Conservation (phyloP, 2,797 vertebrate species). For the Holocentrus rufus region DNA sequence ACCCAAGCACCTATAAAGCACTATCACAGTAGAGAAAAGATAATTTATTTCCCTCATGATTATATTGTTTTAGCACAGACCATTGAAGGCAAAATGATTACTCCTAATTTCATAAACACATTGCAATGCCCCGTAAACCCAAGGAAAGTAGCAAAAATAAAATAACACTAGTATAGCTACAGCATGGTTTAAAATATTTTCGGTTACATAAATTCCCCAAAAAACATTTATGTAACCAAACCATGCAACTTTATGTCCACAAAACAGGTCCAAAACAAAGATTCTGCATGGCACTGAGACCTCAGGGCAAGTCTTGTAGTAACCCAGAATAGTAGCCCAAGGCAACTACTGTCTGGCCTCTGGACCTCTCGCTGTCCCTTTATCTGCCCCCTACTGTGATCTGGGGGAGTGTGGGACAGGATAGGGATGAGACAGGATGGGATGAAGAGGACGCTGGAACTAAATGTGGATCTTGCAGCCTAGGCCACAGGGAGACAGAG, state of each 20-base stretch:
- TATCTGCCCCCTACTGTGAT: conserved; percentile 48
- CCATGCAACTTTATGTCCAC: conserved; percentile 43
- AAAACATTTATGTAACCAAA: conserved; percentile 63
- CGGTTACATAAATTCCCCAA: conserved; percentile 56
- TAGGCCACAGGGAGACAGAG: conserved; percentile 85
- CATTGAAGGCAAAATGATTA: not conserved
- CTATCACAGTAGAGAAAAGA: not conserved
- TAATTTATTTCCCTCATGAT: not conserved
- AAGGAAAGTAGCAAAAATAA: conserved; percentile 37
- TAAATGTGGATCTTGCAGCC: conserved; percentile 84
- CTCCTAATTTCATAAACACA: conserved; percentile 32
- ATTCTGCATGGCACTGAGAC: conserved; percentile 14
- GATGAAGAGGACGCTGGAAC: conserved; percentile 77
- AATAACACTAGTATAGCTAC: conserved; percentile 34
- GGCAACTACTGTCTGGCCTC: conserved; percentile 37
- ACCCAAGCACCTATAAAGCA: not conserved
- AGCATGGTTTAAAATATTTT: conserved; percentile 46
- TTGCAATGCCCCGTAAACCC: conserved; percentile 9
- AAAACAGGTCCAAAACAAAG: conserved; percentile 47
- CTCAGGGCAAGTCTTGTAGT: conserved; percentile 7
- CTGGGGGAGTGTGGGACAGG: conserved; percentile 60
- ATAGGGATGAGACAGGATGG: conserved; percentile 77
- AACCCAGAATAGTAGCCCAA: not conserved
- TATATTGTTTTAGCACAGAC: not conserved
- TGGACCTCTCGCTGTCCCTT: conserved; percentile 35